Evolutionary conservation across 2,888 invertebrate genomes (phyloP).

Genomic region (Maniola hyperantus): DNA sequence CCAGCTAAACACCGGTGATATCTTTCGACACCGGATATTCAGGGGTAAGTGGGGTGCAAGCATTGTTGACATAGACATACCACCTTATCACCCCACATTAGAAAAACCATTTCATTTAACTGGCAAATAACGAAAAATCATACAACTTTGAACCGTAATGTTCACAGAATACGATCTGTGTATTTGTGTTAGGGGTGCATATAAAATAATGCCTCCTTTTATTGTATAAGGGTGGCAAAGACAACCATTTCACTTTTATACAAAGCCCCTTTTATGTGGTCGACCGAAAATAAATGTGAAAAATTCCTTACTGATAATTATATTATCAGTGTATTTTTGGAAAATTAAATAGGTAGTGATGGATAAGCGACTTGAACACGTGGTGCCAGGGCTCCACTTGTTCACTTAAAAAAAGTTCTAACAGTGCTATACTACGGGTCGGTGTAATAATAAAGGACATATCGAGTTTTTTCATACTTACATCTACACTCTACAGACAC

Average conservation of each 20-base stretch:
- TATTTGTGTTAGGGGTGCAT: constrained; percentile 1
- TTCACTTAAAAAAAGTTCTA: too few species aligned
- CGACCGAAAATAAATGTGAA: constrained; percentile 30
- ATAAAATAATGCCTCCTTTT: constrained; percentile 8
- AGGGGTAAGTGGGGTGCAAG: constrained; percentile 49
- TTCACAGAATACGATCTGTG: background rate
- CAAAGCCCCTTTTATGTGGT: constrained; percentile 24
- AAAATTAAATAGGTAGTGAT: constrained; percentile 6
- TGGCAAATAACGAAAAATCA: constrained; percentile 2
- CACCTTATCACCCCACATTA: constrained; percentile 59
- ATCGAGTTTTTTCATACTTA: too few species aligned
- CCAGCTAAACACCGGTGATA: constrained; percentile 30
- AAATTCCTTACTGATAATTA: constrained; percentile 22
- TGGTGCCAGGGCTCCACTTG: too few species aligned
- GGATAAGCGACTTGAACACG: background rate
- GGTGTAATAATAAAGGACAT: too few species aligned
- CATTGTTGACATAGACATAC: constrained; percentile 62
- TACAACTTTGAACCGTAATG: constrained; percentile 2
- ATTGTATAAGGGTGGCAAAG: constrained; percentile 37
- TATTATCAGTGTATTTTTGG: constrained; percentile 5
- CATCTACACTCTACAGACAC: too few species aligned
- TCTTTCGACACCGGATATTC: constrained; percentile 63
- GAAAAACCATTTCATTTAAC: constrained; percentile 18
- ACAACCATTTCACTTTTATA: constrained; percentile 32
- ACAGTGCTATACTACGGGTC: too few species aligned